Percentiles rank a stretch among this genome's conserved stretches.
Evolutionary conservation across 2,797 vertebrate genomes (phyloP).

Genomic region (Miichthys miiuy): DNA sequence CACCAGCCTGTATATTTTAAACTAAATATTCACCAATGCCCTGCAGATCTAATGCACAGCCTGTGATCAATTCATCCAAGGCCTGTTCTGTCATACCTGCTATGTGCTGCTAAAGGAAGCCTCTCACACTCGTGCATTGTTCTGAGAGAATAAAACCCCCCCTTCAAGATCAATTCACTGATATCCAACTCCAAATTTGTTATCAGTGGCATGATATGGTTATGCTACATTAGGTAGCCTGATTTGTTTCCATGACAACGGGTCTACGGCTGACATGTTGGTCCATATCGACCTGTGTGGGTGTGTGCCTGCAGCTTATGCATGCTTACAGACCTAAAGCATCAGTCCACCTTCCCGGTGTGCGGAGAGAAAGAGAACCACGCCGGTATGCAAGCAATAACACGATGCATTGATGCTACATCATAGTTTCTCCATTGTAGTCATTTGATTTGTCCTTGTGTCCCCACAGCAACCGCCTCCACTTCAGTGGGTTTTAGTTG

Average conservation of each 20-base stretch:
- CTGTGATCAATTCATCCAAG: conserved; percentile 33
- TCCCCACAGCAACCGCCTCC: conserved; percentile 37
- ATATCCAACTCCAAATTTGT: conserved; percentile 38
- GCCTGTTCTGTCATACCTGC: conserved; percentile 18
- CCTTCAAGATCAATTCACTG: not conserved
- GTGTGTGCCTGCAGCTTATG: conserved; percentile 48
- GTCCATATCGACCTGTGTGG: conserved; percentile 65
- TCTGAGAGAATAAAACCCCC: not conserved
- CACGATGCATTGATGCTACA: conserved; percentile 1
- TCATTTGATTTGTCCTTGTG: conserved; percentile 27
- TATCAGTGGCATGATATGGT: conserved; percentile 44
- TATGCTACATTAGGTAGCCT: conserved; percentile 67
- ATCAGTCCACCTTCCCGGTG: conserved; percentile 9
- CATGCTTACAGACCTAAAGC: conserved; percentile 42
- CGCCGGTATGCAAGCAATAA: not conserved
- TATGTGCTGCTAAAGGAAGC: not conserved
- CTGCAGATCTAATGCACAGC: conserved; percentile 38
- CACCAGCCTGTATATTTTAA: conserved; percentile 18
- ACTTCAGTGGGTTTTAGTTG: conserved; percentile 46
- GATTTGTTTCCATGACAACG: conserved; percentile 85
- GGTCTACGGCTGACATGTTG: conserved; percentile 64
- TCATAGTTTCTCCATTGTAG: not conserved
- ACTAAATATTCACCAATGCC: not conserved
- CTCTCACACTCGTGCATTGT: conserved; percentile 1
- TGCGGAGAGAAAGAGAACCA: not conserved